Conservation (phyloP, 2,113 vertebrate genomes). For the Campylomormyrus numenius region DNA sequence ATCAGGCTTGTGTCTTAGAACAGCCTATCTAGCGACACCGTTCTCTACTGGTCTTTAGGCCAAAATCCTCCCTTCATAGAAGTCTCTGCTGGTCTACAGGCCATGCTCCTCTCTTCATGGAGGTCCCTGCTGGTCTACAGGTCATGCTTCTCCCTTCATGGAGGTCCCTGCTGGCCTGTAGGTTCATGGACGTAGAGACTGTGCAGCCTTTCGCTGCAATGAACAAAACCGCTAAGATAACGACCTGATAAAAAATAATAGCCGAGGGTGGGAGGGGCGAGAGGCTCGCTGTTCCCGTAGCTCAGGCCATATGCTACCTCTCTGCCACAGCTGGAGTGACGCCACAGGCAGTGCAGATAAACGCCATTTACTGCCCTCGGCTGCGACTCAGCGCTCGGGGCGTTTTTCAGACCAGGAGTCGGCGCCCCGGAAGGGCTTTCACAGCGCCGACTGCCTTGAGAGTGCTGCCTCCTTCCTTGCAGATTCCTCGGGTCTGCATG, state of each 20-base stretch:
- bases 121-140: not conserved
- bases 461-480: not conserved
- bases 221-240: not conserved
- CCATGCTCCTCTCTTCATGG: not conserved
- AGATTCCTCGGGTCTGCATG: not conserved
- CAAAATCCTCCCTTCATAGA: not conserved
- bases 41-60: not conserved
- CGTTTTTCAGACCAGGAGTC: constrained; percentile 2
- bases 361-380: constrained; percentile 85
- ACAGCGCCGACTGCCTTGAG: constrained; percentile 69
- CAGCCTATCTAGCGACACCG: not conserved
- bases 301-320: constrained; percentile 73
- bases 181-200: not conserved
- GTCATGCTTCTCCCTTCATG: not conserved
- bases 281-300: not conserved
- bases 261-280: not conserved
- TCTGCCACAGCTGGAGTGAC: constrained; percentile 78
- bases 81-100: not conserved
- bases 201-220: not conserved
- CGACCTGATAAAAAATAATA: not conserved
- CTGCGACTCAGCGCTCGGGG: constrained; percentile 43
- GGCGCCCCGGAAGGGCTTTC: constrained; percentile 72
- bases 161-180: not conserved
- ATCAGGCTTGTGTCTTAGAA: not conserved
- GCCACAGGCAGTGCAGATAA: constrained; percentile 84